Evolutionary conservation across 2,113 vertebrate genomes (phyloP).

Genomic region (Oreochromis niloticus): DNA sequence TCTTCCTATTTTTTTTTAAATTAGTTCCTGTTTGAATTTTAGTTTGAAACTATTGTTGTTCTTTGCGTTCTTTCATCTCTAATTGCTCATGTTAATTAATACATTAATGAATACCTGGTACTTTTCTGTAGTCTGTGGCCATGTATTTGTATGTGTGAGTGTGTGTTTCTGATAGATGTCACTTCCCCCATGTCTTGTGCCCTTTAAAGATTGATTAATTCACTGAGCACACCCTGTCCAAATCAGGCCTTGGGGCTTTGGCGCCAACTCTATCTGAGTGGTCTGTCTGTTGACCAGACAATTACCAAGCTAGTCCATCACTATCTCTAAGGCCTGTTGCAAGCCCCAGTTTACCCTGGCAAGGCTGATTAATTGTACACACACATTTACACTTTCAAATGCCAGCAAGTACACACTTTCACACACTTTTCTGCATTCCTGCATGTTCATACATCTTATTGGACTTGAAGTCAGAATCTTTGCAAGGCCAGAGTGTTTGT

Average conservation of each 20-base stretch:
- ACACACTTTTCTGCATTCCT: neutral
- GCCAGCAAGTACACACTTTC: neutral
- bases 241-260: neutral
- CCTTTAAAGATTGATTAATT: slow-evolving; percentile 14
- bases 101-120: neutral
- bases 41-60: neutral
- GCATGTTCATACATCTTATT: neutral
- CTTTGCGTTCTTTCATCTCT: neutral
- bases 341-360: neutral
- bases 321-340: neutral
- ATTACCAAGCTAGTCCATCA: slow-evolving; percentile 7
- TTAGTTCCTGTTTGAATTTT: neutral
- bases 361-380: neutral
- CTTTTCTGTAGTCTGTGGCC: neutral
- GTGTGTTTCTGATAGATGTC: neutral
- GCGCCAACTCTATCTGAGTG: neutral
- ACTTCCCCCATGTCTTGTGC: neutral
- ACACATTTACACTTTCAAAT: neutral
- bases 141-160: neutral
- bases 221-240: slow-evolving; percentile 21
- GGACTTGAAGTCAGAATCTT: neutral
- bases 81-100: neutral
- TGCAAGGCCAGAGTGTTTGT: neutral
- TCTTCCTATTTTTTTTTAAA: neutral
- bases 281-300: slow-evolving; percentile 13